Percentiles rank a stretch among this genome's conserved stretches.
These are phyloP conservation scores for Liparis tanakae DNA, from an alignment of 2,797 vertebrate species.

Conservation along the genomic window DNA sequence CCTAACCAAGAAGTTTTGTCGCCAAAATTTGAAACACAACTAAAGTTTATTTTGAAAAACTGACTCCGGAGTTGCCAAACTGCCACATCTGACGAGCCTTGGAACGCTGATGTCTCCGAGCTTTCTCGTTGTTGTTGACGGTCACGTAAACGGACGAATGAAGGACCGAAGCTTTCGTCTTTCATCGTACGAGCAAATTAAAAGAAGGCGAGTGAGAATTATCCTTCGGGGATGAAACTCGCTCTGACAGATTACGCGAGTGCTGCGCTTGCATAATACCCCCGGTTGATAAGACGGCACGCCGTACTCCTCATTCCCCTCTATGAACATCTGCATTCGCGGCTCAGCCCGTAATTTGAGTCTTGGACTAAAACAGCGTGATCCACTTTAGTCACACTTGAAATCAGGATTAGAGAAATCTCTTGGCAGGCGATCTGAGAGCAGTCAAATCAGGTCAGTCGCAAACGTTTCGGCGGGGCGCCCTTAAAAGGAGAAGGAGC, in stretches of 20 bases:
- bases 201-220: slow-evolving; percentile 12
- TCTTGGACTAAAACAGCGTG: slow-evolving; percentile 67
- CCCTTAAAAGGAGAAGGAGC: slow-evolving; percentile 57
- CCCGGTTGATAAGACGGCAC: slow-evolving; percentile 38
- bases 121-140: slow-evolving; percentile 12
- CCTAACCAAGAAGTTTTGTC: too few species aligned
- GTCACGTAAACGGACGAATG: neutral
- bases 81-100: neutral
- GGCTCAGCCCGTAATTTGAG: slow-evolving; percentile 65
- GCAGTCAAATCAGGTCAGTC: slow-evolving; percentile 72
- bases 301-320: slow-evolving; percentile 58
- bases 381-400: slow-evolving; percentile 80
- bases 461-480: slow-evolving; percentile 55
- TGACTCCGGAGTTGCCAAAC: neutral
- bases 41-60: neutral
- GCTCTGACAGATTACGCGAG: slow-evolving; percentile 54
- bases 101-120: neutral
- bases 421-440: slow-evolving; percentile 70
- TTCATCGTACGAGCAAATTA: slow-evolving; percentile 14
- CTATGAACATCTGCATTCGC: slow-evolving; percentile 63
- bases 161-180: slow-evolving; percentile 16
- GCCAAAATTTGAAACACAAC: too few species aligned
- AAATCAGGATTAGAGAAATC: slow-evolving; percentile 77
- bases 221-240: slow-evolving; percentile 48
- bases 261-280: slow-evolving; percentile 55